A percentile compares a stretch with the other conserved stretches of the same genome.
phyloP scores from a whole-genome alignment of 2,113 vertebrate species.

The Hystrix brachyura region DNA sequence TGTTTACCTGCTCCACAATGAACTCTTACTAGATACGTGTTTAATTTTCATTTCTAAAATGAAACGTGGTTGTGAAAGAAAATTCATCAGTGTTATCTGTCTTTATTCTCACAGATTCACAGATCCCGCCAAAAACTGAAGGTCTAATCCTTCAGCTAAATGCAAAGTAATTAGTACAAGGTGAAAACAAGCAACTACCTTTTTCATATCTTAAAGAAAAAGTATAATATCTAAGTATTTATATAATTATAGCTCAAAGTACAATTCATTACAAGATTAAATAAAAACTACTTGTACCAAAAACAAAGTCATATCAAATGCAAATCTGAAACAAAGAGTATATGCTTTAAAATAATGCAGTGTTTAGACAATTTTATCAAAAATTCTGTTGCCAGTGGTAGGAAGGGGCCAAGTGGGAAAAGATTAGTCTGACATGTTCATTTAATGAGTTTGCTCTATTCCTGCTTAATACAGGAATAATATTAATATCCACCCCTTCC shows the following conservation, averaged over 20 bases:
- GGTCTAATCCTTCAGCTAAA: constrained; percentile 38
- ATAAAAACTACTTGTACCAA: constrained; percentile 56
- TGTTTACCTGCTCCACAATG: constrained; percentile 1
- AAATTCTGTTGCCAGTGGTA: not conserved
- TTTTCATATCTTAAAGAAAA: constrained; percentile 60
- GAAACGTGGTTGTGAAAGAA: constrained; percentile 51
- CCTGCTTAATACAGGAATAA: not conserved
- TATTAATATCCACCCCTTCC: not conserved
- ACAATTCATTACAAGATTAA: constrained; percentile 47
- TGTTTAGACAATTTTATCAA: not conserved
- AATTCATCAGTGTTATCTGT: not conserved
- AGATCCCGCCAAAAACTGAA: not conserved
- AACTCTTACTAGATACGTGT: not conserved
- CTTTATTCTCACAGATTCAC: not conserved
- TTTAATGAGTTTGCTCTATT: not conserved
- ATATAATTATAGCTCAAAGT: constrained; percentile 50
- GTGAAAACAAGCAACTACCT: constrained; percentile 28
- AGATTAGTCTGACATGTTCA: constrained; percentile 30
- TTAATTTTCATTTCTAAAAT: constrained; percentile 53
- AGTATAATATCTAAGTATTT: constrained; percentile 43
- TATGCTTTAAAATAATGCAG: constrained; percentile 51
- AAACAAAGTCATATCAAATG: constrained; percentile 48
- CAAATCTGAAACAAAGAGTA: constrained; percentile 62
- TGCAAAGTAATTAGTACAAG: constrained; percentile 19
- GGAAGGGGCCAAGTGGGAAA: not conserved